Conservation (phyloP, 2,797 vertebrate genomes). For the Pipistrellus pipistrellus region DNA sequence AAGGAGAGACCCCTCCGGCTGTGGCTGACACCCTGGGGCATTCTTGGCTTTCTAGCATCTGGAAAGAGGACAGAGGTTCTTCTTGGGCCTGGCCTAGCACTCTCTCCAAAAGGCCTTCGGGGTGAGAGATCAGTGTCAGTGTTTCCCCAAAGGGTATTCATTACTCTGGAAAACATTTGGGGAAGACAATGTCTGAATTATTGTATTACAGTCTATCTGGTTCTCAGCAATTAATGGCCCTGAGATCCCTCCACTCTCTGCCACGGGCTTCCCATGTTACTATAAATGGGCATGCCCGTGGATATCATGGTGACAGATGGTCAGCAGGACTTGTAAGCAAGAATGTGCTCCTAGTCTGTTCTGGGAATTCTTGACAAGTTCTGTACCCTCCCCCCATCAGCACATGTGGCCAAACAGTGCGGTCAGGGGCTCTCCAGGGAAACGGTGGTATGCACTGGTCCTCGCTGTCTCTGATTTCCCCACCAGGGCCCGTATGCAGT, state of each 20-base stretch:
- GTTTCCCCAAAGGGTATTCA: conserved; percentile 12
- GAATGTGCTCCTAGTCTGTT: conserved; percentile 46
- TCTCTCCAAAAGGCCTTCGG: conserved; percentile 8
- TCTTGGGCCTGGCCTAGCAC: conserved; percentile 13
- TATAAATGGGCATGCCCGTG: conserved; percentile 50
- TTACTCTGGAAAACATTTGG: conserved; percentile 49
- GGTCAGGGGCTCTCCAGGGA: conserved; percentile 31
- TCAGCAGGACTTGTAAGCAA: conserved; percentile 58
- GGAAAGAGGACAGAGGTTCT: conserved; percentile 19
- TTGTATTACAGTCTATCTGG: conserved; percentile 12
- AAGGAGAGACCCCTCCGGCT: neutral
- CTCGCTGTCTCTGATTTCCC: neutral
- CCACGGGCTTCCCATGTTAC: neutral
- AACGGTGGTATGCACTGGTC: conserved; percentile 42
- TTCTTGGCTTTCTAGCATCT: conserved; percentile 52
- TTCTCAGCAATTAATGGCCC: conserved; percentile 1
- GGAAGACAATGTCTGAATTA: conserved; percentile 17
- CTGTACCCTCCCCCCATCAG: neutral
- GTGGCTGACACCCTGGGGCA: neutral
- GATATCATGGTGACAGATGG: conserved; percentile 55
- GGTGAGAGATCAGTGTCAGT: neutral
- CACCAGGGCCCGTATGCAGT: neutral
- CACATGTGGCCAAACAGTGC: neutral
- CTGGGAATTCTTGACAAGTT: conserved; percentile 63
- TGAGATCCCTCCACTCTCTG: neutral